Percentiles rank a stretch among this genome's conserved stretches.
phyloP scores from a whole-genome alignment of 2,888 invertebrate genomes.

The Cybosia mesomella region DNA sequence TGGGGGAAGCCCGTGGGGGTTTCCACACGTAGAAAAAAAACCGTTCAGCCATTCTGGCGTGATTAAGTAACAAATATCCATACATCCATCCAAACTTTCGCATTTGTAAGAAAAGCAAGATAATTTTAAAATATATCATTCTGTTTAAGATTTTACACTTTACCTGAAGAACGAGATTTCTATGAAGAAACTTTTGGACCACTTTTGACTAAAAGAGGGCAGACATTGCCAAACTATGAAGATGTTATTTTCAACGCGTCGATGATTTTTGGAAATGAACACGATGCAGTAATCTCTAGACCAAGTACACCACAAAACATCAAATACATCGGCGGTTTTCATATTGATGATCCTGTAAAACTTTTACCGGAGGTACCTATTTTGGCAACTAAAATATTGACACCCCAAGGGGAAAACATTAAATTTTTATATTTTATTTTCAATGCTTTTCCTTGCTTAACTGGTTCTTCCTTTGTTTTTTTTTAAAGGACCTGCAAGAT shows the following conservation, averaged over 20 bases:
- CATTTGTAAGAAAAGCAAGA: not conserved
- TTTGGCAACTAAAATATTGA: too few relatives aligned
- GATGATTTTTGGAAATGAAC: conserved; percentile 66
- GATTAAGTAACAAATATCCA: too few relatives aligned
- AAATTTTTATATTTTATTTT: not conserved
- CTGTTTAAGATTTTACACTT: conserved; percentile 34
- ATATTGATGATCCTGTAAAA: conserved; percentile 60
- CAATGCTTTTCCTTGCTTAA: too few relatives aligned
- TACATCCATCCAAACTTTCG: too few relatives aligned
- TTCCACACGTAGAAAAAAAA: too few relatives aligned
- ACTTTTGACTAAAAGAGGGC: conserved; percentile 52
- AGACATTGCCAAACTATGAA: conserved; percentile 53
- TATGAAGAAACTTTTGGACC: conserved; percentile 55
- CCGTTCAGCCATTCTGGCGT: too few relatives aligned
- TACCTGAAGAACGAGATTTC: conserved; percentile 35
- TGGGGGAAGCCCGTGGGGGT: too few relatives aligned
- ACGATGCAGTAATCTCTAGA: conserved; percentile 55
- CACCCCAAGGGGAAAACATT: not conserved
- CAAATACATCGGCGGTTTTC: conserved; percentile 67
- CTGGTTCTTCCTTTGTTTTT: too few relatives aligned
- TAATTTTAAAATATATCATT: not conserved
- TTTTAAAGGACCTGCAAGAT: conserved; percentile 75
- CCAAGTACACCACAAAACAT: conserved; percentile 63
- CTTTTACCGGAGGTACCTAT: conserved; percentile 64
- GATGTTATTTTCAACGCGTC: conserved; percentile 63